Conservation (phyloP, 2,888 invertebrate genomes). For the Polydrusus cervinus region DNA sequence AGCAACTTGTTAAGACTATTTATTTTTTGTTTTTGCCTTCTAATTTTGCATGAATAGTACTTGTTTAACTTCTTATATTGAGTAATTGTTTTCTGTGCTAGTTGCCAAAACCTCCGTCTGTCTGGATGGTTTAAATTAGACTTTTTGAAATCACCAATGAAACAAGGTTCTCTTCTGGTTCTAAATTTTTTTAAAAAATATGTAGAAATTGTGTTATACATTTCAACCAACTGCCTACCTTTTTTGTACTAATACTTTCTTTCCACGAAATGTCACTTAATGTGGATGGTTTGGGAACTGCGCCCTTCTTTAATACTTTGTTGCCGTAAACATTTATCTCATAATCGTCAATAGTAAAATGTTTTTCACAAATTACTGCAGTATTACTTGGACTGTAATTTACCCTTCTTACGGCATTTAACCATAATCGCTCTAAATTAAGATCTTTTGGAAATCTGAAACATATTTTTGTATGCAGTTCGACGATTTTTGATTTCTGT, state of each 20-base stretch:
- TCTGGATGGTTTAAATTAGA: conserved; percentile 4
- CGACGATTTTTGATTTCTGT: no score
- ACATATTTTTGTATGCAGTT: neutral
- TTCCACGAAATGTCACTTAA: neutral
- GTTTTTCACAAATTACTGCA: conserved; percentile 28
- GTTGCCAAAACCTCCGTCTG: conserved; percentile 29
- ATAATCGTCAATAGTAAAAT: conserved; percentile 16
- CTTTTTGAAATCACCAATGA: conserved; percentile 36
- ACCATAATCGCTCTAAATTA: conserved; percentile 17
- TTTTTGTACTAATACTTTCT: neutral
- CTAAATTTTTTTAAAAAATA: conserved; percentile 22
- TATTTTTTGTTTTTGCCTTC: conserved; percentile 22
- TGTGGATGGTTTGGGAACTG: conserved; percentile 9
- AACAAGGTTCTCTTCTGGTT: conserved; percentile 22
- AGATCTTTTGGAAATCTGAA: conserved; percentile 9
- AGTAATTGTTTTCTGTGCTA: conserved; percentile 26
- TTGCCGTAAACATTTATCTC: conserved; percentile 29
- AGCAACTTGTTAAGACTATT: conserved; percentile 10
- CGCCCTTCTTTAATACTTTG: conserved; percentile 9
- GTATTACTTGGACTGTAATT: conserved; percentile 19
- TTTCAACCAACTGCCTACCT: neutral
- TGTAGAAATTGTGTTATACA: neutral
- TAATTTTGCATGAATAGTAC: conserved; percentile 29
- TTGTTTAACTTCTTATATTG: conserved; percentile 32
- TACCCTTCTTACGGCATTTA: conserved; percentile 7